Base-by-base conservation (phyloP, 2,888 invertebrate genomes). In the Phortica magna region DNA sequence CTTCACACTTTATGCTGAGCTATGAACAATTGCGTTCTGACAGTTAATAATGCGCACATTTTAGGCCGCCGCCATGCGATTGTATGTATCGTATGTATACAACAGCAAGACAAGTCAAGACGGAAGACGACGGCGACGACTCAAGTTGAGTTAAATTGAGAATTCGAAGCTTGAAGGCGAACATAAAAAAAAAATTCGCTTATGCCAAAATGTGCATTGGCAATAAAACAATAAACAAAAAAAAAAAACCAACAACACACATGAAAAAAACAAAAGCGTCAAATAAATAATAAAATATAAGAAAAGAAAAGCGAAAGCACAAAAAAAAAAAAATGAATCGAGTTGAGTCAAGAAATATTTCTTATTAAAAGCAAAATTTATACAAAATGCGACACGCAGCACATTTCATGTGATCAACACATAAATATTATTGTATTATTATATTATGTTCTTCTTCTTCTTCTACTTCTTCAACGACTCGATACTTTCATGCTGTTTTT, bases 361-460 rank as follows among this genome's bases (percentile, higher is more conserved):
- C 53, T 53, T 53, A 14, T n/a, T 14, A 53, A 53, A 74, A 70
- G 83, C 85, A 83, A 87, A 87, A 84, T 87, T 84, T 87, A 84
- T 85, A 82, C 83, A 59, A 59, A 59, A 59, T 19, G 19, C 17
- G 19, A 19, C 19, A 14, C 17, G 22, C 59, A 82, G 81, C 85
- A 78, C 84, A 84, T 87, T 87, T 84, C 87, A 87, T 87, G 87
- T 83, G 84, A 87, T 84, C 87, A 87, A 80, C 87, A 85, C 87
- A 84, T 84, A 84, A 84, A 84, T 84, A 84, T 87, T 84, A 85
- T 85, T 84, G 85, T 82, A 80, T 79, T 79, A 73, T 72, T 53
- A 57, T 79, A 78, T 78, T 59, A 59, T 22, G 59, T 22, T 59
- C 22, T 31, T 31, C 31, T 31, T 31, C 31, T 31, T 31, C 31